These are phyloP conservation scores for Gandaritis pyraliata DNA, from an alignment of 2,888 invertebrate genomes.

Conservation along the genomic window DNA sequence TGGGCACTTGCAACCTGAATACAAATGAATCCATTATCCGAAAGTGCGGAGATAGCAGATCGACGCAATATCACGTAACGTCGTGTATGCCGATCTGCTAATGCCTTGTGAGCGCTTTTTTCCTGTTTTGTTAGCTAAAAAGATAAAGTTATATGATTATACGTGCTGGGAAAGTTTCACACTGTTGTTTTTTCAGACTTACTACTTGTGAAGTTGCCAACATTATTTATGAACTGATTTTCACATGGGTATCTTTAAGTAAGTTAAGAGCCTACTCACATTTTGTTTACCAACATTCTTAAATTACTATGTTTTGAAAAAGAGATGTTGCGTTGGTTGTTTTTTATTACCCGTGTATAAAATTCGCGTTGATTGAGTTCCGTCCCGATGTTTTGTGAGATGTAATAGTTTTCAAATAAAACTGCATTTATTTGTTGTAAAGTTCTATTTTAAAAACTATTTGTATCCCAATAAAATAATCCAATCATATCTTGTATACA, in stretches of 20 bases:
- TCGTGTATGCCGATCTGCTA: constrained; percentile 59
- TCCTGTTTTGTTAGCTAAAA: constrained; percentile 36
- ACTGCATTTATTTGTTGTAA: no score
- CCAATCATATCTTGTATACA: neutral
- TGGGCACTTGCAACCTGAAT: constrained; percentile 78
- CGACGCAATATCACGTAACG: constrained; percentile 68
- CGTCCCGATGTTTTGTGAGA: no score
- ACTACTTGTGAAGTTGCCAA: neutral
- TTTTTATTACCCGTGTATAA: no score
- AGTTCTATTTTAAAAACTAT: no score
- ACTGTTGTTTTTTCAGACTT: constrained; percentile 12
- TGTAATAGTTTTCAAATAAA: no score
- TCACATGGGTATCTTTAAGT: neutral
- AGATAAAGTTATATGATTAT: constrained; percentile 35
- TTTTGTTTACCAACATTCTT: no score
- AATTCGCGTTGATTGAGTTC: no score
- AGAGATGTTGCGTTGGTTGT: no score
- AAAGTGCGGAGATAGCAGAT: constrained; percentile 74
- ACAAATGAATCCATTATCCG: constrained; percentile 82
- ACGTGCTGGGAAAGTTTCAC: constrained; percentile 23
- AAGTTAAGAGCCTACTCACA: no score
- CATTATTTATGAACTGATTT: constrained; percentile 2
- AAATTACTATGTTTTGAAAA: no score
- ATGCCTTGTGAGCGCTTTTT: constrained; percentile 45
- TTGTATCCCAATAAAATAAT: neutral